phyloP scores from a whole-genome alignment of 2,797 vertebrate species.

The Tenualosa ilisha region DNA sequence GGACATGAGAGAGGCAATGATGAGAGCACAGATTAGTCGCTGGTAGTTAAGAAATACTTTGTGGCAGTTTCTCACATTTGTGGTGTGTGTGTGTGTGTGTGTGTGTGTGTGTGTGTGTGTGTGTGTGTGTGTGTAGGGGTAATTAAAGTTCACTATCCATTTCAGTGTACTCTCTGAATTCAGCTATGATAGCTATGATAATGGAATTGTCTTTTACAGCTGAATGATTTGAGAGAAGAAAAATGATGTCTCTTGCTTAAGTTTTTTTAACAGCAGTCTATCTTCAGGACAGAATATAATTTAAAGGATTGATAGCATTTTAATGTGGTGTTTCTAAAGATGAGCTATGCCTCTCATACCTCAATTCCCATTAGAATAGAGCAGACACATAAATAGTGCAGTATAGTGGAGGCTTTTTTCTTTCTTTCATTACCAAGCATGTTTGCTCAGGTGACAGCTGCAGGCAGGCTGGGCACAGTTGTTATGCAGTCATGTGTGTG shows the following conservation, averaged over 20 bases:
- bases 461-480: not conserved
- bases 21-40: constrained; percentile 9
- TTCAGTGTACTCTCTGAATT: not conserved
- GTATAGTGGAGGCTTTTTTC: not conserved
- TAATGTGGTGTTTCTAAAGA: constrained; percentile 14
- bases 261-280: not conserved
- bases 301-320: constrained; percentile 5
- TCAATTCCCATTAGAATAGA: not conserved
- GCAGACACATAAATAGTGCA: not conserved
- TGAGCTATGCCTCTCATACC: constrained; percentile 14
- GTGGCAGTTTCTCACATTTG: constrained; percentile 11
- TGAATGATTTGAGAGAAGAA: not conserved
- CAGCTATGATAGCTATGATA: not conserved
- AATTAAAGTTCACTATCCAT: constrained; percentile 19
- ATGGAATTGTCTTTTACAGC: not conserved
- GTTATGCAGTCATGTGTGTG: not conserved
- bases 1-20: constrained; percentile 13
- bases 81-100: constrained; percentile 16
- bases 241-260: not conserved
- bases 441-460: constrained; percentile 3
- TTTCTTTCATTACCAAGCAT: not conserved
- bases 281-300: not conserved
- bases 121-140: constrained; percentile 16
- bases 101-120: constrained; percentile 31
- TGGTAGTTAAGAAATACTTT: constrained; percentile 19